phyloP scores from a whole-genome alignment of 1,140 invertebrate species.

The Trinorchestia longiramus region DNA sequence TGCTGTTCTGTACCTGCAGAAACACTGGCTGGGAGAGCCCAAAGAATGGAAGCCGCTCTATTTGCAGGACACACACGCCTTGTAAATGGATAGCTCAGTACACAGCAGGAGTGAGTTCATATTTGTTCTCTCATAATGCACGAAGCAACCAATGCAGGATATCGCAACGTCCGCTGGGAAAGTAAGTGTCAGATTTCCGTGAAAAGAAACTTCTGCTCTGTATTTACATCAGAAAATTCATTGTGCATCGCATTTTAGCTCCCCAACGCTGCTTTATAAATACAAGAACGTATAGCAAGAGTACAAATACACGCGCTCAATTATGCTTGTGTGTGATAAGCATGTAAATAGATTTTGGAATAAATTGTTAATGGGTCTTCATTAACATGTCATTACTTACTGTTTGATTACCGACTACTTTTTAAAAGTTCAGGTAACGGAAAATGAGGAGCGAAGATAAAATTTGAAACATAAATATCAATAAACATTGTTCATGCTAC shows the following conservation, averaged over 20 bases:
- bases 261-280: neutral
- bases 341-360: neutral
- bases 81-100: conserved; percentile 31
- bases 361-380: neutral
- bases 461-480: neutral
- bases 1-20: neutral
- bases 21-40: conserved; percentile 1
- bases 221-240: neutral
- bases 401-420: neutral
- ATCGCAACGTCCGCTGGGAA: neutral
- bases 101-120: conserved; percentile 30
- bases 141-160: neutral
- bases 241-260: neutral
- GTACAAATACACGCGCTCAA: neutral
- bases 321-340: neutral
- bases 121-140: conserved; percentile 33
- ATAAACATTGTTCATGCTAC: too few relatives aligned
- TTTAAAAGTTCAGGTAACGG: neutral
- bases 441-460: neutral
- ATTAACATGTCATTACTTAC: neutral
- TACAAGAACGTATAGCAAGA: neutral
- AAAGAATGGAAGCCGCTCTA: neutral
- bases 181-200: neutral
- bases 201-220: neutral
- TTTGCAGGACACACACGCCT: neutral